Conservation (phyloP, 1,140 invertebrate genomes). For the Propsilocerus akamusi region DNA sequence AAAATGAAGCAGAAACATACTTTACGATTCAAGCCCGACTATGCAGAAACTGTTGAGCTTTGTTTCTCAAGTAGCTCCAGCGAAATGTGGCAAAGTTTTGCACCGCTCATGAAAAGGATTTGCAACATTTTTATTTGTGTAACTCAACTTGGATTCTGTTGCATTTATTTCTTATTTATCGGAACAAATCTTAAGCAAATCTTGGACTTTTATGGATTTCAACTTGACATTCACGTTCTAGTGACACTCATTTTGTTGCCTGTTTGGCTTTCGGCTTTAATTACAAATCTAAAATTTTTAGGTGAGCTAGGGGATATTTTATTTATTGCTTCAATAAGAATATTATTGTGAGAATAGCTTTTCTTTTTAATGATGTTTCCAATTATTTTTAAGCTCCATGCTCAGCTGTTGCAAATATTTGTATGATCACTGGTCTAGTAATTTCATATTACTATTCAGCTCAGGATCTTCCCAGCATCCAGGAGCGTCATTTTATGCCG, state of each 20-base stretch:
- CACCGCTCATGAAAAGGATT: conserved; percentile 36
- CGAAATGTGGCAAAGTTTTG: conserved; percentile 31
- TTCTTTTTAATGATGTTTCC: not conserved
- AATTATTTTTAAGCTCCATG: conserved; percentile 31
- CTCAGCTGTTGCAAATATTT: conserved; percentile 49
- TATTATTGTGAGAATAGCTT: no score
- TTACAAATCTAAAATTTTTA: conserved; percentile 55
- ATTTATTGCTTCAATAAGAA: no score
- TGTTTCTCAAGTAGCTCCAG: conserved; percentile 53
- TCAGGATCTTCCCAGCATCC: conserved; percentile 39
- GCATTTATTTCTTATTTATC: conserved; percentile 87
- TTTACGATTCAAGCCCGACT: conserved; percentile 34
- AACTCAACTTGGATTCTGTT: conserved; percentile 88
- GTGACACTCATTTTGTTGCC: conserved; percentile 51
- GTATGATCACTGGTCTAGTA: conserved; percentile 42
- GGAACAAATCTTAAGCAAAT: conserved; percentile 63
- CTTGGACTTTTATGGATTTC: conserved; percentile 34
- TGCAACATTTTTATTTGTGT: conserved; percentile 68
- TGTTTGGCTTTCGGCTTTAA: conserved; percentile 50
- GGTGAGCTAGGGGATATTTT: not conserved
- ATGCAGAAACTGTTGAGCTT: conserved; percentile 56
- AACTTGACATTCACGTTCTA: conserved; percentile 39
- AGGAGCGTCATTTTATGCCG: no score
- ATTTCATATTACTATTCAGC: conserved; percentile 51
- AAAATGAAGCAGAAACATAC: conserved; percentile 36